phyloP scores from a whole-genome alignment of 2,113 vertebrate species.

The Oenanthe melanoleuca region DNA sequence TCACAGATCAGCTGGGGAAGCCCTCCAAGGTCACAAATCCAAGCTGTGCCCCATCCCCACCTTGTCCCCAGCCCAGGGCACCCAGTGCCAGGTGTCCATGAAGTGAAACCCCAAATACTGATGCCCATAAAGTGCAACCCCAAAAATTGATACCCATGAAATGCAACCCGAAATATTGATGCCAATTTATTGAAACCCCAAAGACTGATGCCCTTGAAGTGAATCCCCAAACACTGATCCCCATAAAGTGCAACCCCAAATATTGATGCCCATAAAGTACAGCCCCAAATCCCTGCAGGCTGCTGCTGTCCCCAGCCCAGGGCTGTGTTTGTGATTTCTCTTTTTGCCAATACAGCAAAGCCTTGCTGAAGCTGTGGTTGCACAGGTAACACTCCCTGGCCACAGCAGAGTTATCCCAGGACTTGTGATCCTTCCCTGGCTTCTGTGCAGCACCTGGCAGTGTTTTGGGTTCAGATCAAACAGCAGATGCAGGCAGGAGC shows the following conservation, averaged over 20 bases:
- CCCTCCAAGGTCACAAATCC: not conserved
- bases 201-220: no score
- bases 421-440: not conserved
- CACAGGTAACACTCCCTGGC: not conserved
- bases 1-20: not conserved
- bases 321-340: not conserved
- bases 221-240: no score
- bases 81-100: not conserved
- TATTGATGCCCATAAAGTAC: no score
- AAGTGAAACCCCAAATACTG: no score
- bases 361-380: not conserved
- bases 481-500: not conserved
- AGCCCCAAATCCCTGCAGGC: fast-evolving
- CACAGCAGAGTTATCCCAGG: not conserved
- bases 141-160: no score
- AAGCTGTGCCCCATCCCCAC: no score
- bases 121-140: no score
- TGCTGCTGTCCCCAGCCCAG: not conserved
- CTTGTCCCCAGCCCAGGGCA: not conserved
- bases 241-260: no score
- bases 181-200: no score
- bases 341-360: no score
- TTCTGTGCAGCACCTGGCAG: not conserved
- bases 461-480: not conserved
- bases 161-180: no score